Evolutionary conservation across 2,113 vertebrate species (phyloP).

Genomic region (Bucco capensis): DNA sequence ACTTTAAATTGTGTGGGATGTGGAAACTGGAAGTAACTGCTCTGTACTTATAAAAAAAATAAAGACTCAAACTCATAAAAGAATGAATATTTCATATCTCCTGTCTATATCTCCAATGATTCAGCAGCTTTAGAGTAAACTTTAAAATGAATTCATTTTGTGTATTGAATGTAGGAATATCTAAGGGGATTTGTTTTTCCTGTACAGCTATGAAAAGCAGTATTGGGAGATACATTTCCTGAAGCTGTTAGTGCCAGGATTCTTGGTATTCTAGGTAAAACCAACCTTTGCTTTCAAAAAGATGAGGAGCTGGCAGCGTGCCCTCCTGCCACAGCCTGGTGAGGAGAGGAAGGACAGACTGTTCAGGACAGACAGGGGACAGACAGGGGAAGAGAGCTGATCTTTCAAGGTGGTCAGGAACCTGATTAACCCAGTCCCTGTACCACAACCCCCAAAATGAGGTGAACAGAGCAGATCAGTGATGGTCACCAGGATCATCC

Average conservation of each 20-base stretch:
- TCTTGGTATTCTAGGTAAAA: not conserved
- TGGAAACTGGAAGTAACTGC: not conserved
- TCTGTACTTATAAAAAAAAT: not conserved
- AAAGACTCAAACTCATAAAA: not conserved
- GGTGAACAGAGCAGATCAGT: not conserved
- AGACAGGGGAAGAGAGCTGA: too few species aligned
- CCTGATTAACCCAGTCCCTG: not conserved
- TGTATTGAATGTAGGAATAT: not conserved
- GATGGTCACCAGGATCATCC: not conserved
- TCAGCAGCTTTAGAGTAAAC: not conserved
- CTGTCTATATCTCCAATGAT: not conserved
- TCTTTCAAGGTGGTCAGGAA: too few species aligned
- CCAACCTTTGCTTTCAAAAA: not conserved
- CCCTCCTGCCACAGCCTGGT: not conserved
- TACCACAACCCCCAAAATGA: not conserved
- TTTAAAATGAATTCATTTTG: not conserved
- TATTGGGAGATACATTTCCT: not conserved
- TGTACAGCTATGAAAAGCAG: not conserved
- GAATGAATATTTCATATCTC: not conserved
- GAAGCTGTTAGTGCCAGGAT: not conserved
- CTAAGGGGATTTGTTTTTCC: not conserved
- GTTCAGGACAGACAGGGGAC: fast-evolving
- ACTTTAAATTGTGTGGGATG: not conserved
- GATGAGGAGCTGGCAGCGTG: not conserved
- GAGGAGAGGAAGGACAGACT: not conserved